Base-by-base conservation (phyloP, 2,113 vertebrate genomes). In the Lepisosteus osseus region DNA sequence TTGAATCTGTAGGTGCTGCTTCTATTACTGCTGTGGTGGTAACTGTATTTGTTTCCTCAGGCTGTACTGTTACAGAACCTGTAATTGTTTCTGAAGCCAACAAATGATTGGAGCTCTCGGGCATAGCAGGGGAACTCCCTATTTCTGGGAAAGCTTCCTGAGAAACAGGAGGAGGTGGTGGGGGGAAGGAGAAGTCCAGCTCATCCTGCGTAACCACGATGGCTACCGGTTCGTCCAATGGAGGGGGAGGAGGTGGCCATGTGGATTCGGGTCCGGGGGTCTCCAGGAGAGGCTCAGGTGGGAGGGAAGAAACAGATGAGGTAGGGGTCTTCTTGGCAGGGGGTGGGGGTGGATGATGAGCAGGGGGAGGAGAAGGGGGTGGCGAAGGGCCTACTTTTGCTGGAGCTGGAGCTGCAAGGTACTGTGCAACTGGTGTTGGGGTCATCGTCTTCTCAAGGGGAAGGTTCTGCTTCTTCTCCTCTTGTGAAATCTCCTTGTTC, bases 221-320 rank as follows among this genome's bases (percentile, higher is more conserved):
- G 2, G 92, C 89, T 42, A 94, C 88, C 69, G 92, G 86, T 0
- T 89, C 94, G 64, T 95, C 93, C 0, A 92, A 79, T 0, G 86
- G 95, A 0, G 96, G 96, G 0, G 97, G 97, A 0, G 97, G 95
- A 0, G 94, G 96, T 6, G 95, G 96, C 97, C 96, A 97, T 73
- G 63, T 81, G 0, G 88, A 67, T 54, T 92, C 90, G 3, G 59
- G 43, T 14, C 59, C 42, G 0, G 71, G 69, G 1, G 4, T 47
- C 9, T 93, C 88, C 0, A 78, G 12, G 2, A 78, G 72, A 54
- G 79, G 59, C 15, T 87, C 86, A 0, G 68, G 78, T 5, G 70
- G 82, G 69, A 73, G 54, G 4, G 65, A 7, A 4, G 79, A 74
- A 6, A 75, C 65, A 0, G 75, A 74, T 2, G 68, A 74, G 11